These are phyloP conservation scores for Pollachius pollachius DNA, from an alignment of 2,113 vertebrate genomes.

Conservation along the genomic window DNA sequence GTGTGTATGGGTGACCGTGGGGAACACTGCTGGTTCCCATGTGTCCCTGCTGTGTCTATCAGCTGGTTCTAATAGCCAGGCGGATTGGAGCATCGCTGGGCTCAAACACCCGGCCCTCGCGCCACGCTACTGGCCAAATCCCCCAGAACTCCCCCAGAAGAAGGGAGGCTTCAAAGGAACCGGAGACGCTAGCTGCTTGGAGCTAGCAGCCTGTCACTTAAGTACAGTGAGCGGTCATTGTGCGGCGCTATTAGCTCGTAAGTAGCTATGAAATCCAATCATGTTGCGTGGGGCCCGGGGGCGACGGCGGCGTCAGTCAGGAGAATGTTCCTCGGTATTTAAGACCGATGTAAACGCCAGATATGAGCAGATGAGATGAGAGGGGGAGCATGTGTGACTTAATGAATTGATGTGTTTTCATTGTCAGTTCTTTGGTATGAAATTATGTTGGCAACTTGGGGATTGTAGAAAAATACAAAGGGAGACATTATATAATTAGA, in stretches of 20 bases:
- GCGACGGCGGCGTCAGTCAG: slow-evolving; percentile 60
- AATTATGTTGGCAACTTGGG: no score
- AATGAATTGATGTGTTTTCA: no score
- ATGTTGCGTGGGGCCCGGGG: slow-evolving; percentile 67
- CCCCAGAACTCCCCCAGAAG: slow-evolving; percentile 55
- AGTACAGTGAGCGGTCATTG: slow-evolving; percentile 66
- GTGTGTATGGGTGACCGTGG: background rate
- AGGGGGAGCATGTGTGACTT: no score
- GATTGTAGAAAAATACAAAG: no score
- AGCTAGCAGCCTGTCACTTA: slow-evolving; percentile 59
- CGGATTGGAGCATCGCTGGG: slow-evolving; percentile 54
- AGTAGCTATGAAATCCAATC: slow-evolving; percentile 80
- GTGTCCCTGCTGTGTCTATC: slow-evolving; percentile 45
- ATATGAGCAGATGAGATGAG: background rate
- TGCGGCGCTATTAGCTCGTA: slow-evolving; percentile 70
- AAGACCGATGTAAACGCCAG: background rate
- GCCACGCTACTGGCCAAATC: slow-evolving; percentile 69
- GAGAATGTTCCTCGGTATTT: slow-evolving; percentile 35
- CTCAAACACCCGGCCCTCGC: slow-evolving; percentile 62
- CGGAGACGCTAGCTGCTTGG: no score
- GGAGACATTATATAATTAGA: no score
- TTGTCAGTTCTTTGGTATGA: no score
- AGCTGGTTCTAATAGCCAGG: slow-evolving; percentile 69
- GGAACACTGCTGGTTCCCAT: no score
- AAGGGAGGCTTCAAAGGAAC: slow-evolving; percentile 58